Evolutionary conservation across 2,888 invertebrate species (phyloP).

Genomic region (Flexamia atlantica): DNA sequence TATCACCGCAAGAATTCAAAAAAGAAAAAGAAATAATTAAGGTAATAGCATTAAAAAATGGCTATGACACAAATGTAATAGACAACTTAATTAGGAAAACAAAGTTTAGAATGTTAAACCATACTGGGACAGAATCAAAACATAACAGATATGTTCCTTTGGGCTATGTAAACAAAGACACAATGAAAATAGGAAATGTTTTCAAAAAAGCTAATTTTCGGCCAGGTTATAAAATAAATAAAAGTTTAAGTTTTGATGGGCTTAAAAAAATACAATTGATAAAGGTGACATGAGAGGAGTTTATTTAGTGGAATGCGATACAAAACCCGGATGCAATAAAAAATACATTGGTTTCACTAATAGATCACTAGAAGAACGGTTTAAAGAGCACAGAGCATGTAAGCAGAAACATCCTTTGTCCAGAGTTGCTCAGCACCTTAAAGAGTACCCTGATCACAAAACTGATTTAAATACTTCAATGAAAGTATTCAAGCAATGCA

Average conservation of each 20-base stretch:
- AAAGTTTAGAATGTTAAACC: not conserved
- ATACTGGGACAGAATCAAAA: not conserved
- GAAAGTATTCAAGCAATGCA: no score
- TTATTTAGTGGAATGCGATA: not conserved
- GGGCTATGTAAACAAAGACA: not conserved
- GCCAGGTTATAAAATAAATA: slow-evolving; percentile 12
- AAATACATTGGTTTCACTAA: no score
- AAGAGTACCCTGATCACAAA: no score
- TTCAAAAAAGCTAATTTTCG: not conserved
- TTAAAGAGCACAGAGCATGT: not conserved
- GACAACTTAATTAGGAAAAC: not conserved
- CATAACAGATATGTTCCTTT: not conserved
- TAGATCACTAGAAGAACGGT: not conserved
- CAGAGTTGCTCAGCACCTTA: no score
- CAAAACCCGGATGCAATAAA: not conserved
- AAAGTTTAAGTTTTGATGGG: not conserved
- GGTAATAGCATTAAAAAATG: slow-evolving; percentile 4
- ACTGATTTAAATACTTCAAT: no score
- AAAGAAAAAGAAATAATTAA: not conserved
- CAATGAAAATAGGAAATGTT: not conserved
- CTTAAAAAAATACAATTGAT: not conserved
- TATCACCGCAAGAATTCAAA: not conserved
- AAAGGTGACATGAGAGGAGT: not conserved
- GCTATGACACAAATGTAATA: not conserved
- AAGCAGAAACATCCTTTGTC: no score